phyloP scores from a whole-genome alignment of 2,113 vertebrate species.

The Cheilinus undulatus region DNA sequence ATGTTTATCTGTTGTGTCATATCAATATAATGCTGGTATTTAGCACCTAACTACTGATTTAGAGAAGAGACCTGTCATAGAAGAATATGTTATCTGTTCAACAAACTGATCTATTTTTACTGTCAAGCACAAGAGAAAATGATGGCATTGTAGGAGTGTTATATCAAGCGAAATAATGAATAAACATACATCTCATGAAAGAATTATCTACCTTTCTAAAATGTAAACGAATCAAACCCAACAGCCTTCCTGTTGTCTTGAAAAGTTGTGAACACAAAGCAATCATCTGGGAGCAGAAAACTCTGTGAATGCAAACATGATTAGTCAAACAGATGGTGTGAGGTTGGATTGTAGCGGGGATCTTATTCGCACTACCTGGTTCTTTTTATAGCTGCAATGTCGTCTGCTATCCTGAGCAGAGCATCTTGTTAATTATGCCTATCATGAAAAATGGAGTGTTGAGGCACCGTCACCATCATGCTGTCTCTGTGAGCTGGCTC shows the following conservation, averaged over 20 bases:
- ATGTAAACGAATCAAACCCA: neutral
- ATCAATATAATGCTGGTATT: no score
- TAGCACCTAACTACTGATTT: no score
- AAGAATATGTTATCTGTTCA: no score
- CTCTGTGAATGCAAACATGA: constrained; percentile 10
- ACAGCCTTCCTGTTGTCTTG: neutral
- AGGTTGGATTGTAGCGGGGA: constrained; percentile 24
- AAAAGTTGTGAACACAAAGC: neutral
- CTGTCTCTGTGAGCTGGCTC: neutral
- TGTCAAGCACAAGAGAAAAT: no score
- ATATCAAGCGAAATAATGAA: no score
- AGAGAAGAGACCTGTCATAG: no score
- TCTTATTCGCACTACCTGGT: constrained; percentile 37
- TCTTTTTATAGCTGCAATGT: constrained; percentile 65
- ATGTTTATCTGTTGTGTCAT: no score
- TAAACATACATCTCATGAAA: neutral
- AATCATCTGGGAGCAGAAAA: neutral
- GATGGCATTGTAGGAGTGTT: no score
- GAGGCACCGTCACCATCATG: constrained; percentile 22
- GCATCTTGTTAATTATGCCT: constrained; percentile 64
- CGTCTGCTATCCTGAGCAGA: constrained; percentile 20
- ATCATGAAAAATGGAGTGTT: constrained; percentile 54
- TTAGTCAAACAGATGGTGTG: constrained; percentile 27
- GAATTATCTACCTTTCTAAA: neutral
- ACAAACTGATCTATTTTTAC: no score